Conservation (phyloP, 2,888 invertebrate species). For the Temnothorax ravouxi region DNA sequence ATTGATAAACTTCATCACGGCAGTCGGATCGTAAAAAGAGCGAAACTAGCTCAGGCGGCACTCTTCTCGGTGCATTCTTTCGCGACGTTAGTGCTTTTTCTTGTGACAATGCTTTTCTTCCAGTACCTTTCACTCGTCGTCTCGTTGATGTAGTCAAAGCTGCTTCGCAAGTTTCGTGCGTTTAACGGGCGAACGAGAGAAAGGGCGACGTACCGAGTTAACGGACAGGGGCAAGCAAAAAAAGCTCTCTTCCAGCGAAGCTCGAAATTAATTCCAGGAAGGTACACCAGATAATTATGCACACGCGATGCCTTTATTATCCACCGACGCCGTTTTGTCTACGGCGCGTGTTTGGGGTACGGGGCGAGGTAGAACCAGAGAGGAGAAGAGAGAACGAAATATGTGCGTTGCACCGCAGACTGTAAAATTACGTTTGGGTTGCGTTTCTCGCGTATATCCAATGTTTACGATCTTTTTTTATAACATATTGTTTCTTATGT, state of each 20-base stretch:
- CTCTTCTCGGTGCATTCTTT: constrained; percentile 11
- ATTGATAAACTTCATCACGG: constrained; percentile 13
- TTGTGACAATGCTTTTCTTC: background rate
- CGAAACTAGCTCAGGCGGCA: background rate
- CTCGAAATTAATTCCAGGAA: constrained; percentile 79
- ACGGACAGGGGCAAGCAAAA: constrained; percentile 53
- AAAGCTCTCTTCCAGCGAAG: constrained; percentile 60
- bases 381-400: constrained; percentile 49
- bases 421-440: constrained; percentile 24
- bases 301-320: constrained; percentile 77
- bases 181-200: constrained; percentile 57
- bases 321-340: constrained; percentile 66
- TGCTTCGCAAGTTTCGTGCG: constrained; percentile 37
- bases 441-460: background rate
- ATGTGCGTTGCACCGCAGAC: constrained; percentile 21
- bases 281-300: constrained; percentile 77
- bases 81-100: background rate
- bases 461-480: background rate
- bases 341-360: background rate
- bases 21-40: constrained; percentile 1
- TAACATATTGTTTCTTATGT: background rate
- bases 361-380: constrained; percentile 51
- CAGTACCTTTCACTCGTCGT: background rate
- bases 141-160: constrained; percentile 2
- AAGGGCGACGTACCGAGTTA: constrained; percentile 44